Evolutionary conservation across 2,797 vertebrate species (phyloP).

Genomic region (Enteromius mattozi): DNA sequence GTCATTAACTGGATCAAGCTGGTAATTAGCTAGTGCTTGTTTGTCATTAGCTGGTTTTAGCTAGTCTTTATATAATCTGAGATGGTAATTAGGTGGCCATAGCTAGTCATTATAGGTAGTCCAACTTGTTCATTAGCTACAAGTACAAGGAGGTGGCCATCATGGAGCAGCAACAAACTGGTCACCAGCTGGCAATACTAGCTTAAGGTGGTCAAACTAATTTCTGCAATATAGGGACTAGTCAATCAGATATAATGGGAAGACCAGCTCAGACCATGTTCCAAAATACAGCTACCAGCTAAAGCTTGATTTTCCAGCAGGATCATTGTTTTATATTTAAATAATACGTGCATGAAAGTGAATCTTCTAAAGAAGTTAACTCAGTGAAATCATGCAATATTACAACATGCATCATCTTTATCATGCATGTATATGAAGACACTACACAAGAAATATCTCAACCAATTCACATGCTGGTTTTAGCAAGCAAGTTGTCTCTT

Average conservation of each 20-base stretch:
- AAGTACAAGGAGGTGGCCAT: neutral
- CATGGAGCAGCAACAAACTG: neutral
- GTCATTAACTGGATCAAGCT: neutral
- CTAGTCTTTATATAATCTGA: neutral
- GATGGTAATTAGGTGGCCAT: neutral
- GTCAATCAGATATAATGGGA: neutral
- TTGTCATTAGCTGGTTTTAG: neutral
- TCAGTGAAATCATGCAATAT: neutral
- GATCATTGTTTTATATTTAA: neutral
- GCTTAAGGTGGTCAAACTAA: neutral
- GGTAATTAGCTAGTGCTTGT: neutral
- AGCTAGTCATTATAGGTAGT: neutral
- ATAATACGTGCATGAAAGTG: neutral
- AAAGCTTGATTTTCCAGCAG: conserved; percentile 3
- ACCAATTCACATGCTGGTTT: neutral
- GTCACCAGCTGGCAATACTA: neutral
- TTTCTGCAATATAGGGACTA: neutral
- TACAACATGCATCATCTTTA: conserved; percentile 8
- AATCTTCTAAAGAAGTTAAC: neutral
- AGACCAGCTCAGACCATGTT: neutral
- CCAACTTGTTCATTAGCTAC: neutral
- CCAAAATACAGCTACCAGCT: conserved; percentile 11
- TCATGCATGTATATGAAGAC: conserved; percentile 1
- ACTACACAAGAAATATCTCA: neutral
- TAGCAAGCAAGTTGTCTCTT: conserved; percentile 1